A percentile compares a stretch with the other conserved stretches of the same genome.
phyloP scores from a whole-genome alignment of 1,140 invertebrate genomes.

The Drosophila parvula region DNA sequence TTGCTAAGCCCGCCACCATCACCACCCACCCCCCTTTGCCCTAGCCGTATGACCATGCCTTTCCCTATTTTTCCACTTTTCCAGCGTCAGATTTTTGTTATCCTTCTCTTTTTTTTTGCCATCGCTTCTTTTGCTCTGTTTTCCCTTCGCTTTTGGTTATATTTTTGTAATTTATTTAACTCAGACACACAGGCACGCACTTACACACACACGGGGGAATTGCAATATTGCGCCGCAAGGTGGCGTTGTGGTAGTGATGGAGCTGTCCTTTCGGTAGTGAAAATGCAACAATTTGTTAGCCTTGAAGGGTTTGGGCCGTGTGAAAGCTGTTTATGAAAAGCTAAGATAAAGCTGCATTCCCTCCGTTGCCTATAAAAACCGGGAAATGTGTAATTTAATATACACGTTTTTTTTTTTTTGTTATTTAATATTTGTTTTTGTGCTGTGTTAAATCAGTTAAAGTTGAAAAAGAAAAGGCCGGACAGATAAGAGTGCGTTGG shows the following conservation, averaged over 20 bases:
- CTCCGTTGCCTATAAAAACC: too few species aligned
- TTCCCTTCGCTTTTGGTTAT: conserved; percentile 6
- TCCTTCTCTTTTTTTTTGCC: conserved; percentile 20
- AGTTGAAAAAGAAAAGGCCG: not conserved
- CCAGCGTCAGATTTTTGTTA: conserved; percentile 36
- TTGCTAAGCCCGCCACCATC: conserved; percentile 10
- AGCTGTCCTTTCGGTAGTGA: not conserved
- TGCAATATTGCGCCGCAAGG: conserved; percentile 1
- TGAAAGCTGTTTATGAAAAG: not conserved
- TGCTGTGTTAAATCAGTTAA: not conserved
- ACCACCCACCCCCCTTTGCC: not conserved
- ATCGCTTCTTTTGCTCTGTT: conserved; percentile 4
- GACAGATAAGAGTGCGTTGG: not conserved
- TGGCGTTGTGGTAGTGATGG: not conserved
- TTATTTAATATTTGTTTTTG: not conserved
- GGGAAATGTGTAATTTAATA: not conserved
- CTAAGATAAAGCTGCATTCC: not conserved
- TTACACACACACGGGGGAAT: not conserved
- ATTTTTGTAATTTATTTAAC: conserved; percentile 46
- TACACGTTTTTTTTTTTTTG: too few species aligned
- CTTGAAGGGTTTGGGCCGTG: not conserved
- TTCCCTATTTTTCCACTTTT: conserved; percentile 24
- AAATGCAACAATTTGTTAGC: conserved; percentile 31
- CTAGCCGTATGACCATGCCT: conserved; percentile 8
- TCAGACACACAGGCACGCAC: not conserved